These are phyloP conservation scores for Brachyptera putata DNA, from an alignment of 2,888 invertebrate genomes.

Conservation along the genomic window DNA sequence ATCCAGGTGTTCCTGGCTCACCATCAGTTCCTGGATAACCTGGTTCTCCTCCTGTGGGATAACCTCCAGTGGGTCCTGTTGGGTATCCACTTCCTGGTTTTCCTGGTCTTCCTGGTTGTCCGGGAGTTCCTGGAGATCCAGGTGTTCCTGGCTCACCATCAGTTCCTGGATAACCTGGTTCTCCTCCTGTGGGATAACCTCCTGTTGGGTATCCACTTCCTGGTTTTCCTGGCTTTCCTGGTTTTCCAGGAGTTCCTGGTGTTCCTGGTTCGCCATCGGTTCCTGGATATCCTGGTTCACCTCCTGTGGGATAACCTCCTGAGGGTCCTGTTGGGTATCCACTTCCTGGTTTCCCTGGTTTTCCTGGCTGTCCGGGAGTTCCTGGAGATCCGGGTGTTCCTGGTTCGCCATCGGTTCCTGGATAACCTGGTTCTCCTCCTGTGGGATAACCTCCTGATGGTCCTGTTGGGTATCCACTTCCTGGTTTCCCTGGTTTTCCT, in stretches of 20 bases:
- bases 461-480: slow-evolving; percentile 29
- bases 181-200: too few species aligned
- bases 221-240: slow-evolving; percentile 37
- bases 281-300: slow-evolving; percentile 36
- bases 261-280: slow-evolving; percentile 30
- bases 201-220: too few species aligned
- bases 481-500: slow-evolving; percentile 26
- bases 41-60: too few species aligned
- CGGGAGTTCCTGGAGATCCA: slow-evolving; percentile 34
- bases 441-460: slow-evolving; percentile 35
- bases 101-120: slow-evolving; percentile 33
- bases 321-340: neutral
- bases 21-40: too few species aligned
- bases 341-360: slow-evolving; percentile 25
- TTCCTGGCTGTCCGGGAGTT: slow-evolving; percentile 35
- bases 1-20: slow-evolving; percentile 25
- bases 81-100: slow-evolving; percentile 32
- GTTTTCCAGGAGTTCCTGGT: slow-evolving; percentile 35
- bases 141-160: slow-evolving; percentile 32
- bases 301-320: too few species aligned
- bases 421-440: slow-evolving; percentile 25
- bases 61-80: slow-evolving; percentile 33
- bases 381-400: slow-evolving; percentile 37
- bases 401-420: slow-evolving; percentile 39
- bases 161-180: slow-evolving; percentile 32